Percentiles rank a stretch among this genome's conserved stretches.
Evolutionary conservation across 1,140 invertebrate genomes (phyloP).

Genomic region (Cardiocondyla obscurior): DNA sequence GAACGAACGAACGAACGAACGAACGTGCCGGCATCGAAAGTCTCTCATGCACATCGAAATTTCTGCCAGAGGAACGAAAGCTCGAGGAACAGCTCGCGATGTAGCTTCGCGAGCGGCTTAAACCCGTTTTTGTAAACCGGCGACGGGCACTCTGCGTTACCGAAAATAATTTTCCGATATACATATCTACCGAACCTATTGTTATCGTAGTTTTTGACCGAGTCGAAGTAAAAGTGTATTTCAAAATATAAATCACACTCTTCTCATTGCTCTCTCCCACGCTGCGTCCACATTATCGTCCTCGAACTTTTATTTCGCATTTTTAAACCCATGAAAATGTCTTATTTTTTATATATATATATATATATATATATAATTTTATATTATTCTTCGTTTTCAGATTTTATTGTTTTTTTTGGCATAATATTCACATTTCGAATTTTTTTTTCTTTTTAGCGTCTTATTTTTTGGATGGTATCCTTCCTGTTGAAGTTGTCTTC

Average conservation of each 20-base stretch:
- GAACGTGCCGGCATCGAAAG: slow-evolving; percentile 53
- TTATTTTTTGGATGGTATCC: slow-evolving; percentile 36
- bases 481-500: slow-evolving; percentile 43
- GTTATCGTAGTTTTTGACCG: slow-evolving; percentile 84
- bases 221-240: slow-evolving; percentile 83
- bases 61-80: slow-evolving; percentile 55
- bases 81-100: slow-evolving; percentile 28
- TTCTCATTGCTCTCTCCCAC: slow-evolving; percentile 26
- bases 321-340: background rate
- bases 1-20: slow-evolving; percentile 38
- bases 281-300: background rate
- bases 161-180: slow-evolving; percentile 79
- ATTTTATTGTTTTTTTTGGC: background rate
- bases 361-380: no score
- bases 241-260: slow-evolving; percentile 75
- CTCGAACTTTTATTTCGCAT: background rate
- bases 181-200: slow-evolving; percentile 83
- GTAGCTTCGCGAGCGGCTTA: slow-evolving; percentile 34
- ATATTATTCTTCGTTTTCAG: background rate
- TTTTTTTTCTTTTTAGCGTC: slow-evolving; percentile 36
- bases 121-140: slow-evolving; percentile 57
- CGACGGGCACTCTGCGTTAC: slow-evolving; percentile 54
- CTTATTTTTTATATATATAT: background rate
- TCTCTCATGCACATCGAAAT: slow-evolving; percentile 70
- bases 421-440: background rate